Percentiles rank a stretch among this genome's conserved stretches.
These are phyloP conservation scores for Diprion similis DNA, from an alignment of 1,140 invertebrate genomes.

Conservation along the genomic window DNA sequence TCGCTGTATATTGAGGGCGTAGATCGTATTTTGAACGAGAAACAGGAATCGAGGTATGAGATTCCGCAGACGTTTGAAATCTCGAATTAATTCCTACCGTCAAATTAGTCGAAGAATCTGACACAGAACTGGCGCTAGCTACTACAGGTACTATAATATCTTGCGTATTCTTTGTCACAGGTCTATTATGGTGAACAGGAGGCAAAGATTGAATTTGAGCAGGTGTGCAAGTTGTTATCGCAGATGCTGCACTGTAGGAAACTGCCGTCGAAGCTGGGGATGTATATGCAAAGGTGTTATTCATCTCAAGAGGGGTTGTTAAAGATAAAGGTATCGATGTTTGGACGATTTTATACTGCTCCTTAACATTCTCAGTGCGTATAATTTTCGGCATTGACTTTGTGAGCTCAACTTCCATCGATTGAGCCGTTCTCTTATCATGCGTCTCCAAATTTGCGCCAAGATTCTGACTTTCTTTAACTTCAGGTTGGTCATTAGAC, in stretches of 20 bases:
- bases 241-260: neutral
- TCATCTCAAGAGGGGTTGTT: conserved; percentile 10
- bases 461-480: neutral
- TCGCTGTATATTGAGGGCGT: neutral
- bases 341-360: conserved; percentile 53
- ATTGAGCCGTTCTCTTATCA: conserved; percentile 19
- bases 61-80: neutral
- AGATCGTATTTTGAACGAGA: neutral
- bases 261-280: neutral
- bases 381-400: conserved; percentile 53
- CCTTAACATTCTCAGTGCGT: conserved; percentile 50
- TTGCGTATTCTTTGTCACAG: neutral
- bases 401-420: conserved; percentile 13
- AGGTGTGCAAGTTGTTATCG: neutral
- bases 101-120: neutral
- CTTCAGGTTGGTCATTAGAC: neutral
- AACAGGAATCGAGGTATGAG: neutral
- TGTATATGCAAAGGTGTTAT: conserved; percentile 18
- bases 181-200: neutral
- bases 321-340: conserved; percentile 10
- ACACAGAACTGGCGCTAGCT: no score
- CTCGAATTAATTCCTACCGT: neutral
- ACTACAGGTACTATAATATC: neutral
- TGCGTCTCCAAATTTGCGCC: conserved; percentile 11
- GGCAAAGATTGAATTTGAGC: neutral